Percentiles rank a stretch among this genome's conserved stretches.
These are phyloP conservation scores for Gallinago paraguaiae DNA, from an alignment of 2,113 vertebrate species.

Conservation along the genomic window DNA sequence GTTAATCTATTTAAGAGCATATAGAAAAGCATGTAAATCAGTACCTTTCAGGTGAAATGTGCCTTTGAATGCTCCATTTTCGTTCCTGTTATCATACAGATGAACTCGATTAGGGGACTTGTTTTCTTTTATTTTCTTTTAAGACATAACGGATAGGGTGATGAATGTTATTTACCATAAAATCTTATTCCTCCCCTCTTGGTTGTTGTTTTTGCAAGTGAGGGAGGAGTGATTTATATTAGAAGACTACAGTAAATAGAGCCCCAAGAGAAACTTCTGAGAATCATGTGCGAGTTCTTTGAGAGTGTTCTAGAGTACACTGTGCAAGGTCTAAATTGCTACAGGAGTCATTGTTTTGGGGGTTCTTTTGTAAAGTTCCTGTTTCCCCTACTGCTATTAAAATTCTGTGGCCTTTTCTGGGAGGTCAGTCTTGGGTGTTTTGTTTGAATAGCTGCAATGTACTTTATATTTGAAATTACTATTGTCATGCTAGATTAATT, in stretches of 20 bases:
- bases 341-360: fast-evolving
- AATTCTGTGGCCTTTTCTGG: not conserved
- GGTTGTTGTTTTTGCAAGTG: not conserved
- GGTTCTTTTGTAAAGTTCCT: not conserved
- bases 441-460: not conserved
- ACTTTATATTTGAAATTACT: not conserved
- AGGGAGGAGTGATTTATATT: not conserved
- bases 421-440: not conserved
- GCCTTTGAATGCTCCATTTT: not conserved
- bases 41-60: not conserved
- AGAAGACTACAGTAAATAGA: not conserved
- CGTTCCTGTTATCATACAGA: not conserved
- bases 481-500: not conserved
- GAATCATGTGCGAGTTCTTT: not conserved
- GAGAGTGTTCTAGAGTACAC: not conserved
- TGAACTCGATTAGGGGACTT: not conserved
- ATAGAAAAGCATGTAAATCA: not conserved
- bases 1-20: not conserved
- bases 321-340: not conserved
- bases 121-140: not conserved
- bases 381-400: not conserved
- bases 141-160: not conserved
- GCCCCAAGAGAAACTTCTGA: not conserved
- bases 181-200: not conserved
- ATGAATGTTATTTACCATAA: not conserved